Percentiles rank a stretch among this genome's conserved stretches.
These are phyloP conservation scores for Drosophila prosaltans DNA, from an alignment of 1,140 invertebrate species.

Conservation along the genomic window DNA sequence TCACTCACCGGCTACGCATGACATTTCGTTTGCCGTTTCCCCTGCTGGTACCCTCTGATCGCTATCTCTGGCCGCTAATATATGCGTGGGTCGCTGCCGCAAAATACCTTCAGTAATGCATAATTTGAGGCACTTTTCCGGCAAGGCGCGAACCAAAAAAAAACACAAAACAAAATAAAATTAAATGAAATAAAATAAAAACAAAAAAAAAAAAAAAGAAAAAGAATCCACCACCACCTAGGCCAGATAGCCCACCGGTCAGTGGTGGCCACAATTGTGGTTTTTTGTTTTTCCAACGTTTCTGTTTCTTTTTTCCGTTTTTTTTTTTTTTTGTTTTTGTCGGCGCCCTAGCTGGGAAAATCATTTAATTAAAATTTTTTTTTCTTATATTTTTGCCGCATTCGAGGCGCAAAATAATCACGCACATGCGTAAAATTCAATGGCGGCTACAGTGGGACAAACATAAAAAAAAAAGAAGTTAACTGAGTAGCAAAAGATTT, in stretches of 20 bases:
- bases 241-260: constrained; percentile 4
- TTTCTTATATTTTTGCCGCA: constrained; percentile 37
- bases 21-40: constrained; percentile 40
- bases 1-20: constrained; percentile 66
- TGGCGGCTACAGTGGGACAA: constrained; percentile 36
- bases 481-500: background rate
- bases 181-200: background rate
- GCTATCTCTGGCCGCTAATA: constrained; percentile 70
- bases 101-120: constrained; percentile 75
- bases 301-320: background rate
- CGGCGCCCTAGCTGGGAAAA: constrained; percentile 63
- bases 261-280: constrained; percentile 55
- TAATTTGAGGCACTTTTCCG: constrained; percentile 78
- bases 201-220: background rate
- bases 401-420: constrained; percentile 79
- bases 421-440: constrained; percentile 64
- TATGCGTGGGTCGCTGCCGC: constrained; percentile 53
- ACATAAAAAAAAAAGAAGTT: background rate
- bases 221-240: constrained; percentile 21
- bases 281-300: constrained; percentile 43
- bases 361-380: constrained; percentile 79
- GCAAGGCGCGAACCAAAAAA: constrained; percentile 37
- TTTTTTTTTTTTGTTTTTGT: constrained; percentile 35
- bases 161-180: constrained; percentile 21
- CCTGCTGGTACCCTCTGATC: constrained; percentile 39